Evolutionary conservation across 2,888 invertebrate species (phyloP), one percentile per base, ranked within the genome.

Genomic region (Julus scandinavius): DNA sequence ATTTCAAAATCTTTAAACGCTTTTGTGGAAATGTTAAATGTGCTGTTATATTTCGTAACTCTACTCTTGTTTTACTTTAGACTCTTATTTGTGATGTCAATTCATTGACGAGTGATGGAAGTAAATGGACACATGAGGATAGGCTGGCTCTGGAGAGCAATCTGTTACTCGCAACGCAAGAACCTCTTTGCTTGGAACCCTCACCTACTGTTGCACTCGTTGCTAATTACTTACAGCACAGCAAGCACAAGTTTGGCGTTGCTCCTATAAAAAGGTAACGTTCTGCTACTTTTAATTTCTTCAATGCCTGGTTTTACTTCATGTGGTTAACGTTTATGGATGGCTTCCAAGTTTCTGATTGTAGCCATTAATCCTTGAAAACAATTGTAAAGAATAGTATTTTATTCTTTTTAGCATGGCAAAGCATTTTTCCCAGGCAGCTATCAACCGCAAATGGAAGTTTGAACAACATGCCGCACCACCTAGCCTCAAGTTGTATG

Each of bases 121-220:
- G 91, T 85, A 91, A 93, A 58, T 96, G 96, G 95, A 95, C 95
- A 49, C 94, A 94, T 41, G 96, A 97, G 90, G 97, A 97, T 91
- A 94, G 95, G 89, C 94, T 96, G 88, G 94, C 95, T 87, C 93
- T 97, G 89, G 98, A 98, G 92, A 96, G 97, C 90, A 96, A 97
- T 90, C 92, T 98, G 89, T 95, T 98, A 72, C 94, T 97, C 91
- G 96, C 96, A 17, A 96, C 97, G 5, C 95, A 96, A 90, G 97
- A 97, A 17, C 96, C 96, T 6, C 93, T 98, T 58, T 98, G 97
- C 92, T 94, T 98, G 87, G 97, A 98, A 93, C 97, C 98, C 4
- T 95, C 96, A 91, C 97, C 97, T 2, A 94, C 95, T 45, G 95
- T 97, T 83, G 96, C 96, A 49, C 93, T 96, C 87, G 94, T 96